Evolutionary conservation across 2,888 invertebrate genomes (phyloP).

Genomic region (Pollenia griseotomentosa): DNA sequence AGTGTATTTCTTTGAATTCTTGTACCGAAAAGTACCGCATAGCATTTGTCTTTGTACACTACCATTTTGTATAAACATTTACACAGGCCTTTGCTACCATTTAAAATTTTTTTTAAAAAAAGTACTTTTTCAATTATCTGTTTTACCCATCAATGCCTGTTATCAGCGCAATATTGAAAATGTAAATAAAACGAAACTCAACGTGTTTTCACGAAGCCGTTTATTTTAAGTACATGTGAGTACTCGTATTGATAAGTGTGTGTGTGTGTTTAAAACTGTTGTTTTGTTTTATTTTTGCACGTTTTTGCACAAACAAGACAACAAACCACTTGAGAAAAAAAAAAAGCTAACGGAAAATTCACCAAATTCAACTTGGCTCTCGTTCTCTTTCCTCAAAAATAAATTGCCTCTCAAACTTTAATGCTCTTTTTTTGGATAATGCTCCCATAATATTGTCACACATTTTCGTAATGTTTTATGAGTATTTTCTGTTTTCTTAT

Average conservation of each 20-base stretch:
- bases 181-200: constrained; percentile 54
- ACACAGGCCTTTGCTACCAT: too few relatives aligned
- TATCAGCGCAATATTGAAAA: neutral
- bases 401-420: constrained; percentile 3
- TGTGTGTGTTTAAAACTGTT: neutral
- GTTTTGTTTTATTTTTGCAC: constrained; percentile 46
- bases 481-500: neutral
- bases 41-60: too few relatives aligned
- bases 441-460: constrained; percentile 5
- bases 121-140: neutral
- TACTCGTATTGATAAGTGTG: constrained; percentile 5
- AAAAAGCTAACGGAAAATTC: constrained; percentile 49
- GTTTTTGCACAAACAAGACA: constrained; percentile 32
- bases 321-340: constrained; percentile 25
- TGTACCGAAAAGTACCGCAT: too few relatives aligned
- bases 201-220: constrained; percentile 63
- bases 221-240: neutral
- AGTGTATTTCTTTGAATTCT: too few relatives aligned
- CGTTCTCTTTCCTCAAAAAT: constrained; percentile 5
- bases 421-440: constrained; percentile 29
- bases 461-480: constrained; percentile 14
- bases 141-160: neutral
- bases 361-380: constrained; percentile 51
- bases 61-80: too few relatives aligned
- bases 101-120: neutral